phyloP scores from a whole-genome alignment of 1,140 invertebrate species.

The Cotesia vestalis region DNA sequence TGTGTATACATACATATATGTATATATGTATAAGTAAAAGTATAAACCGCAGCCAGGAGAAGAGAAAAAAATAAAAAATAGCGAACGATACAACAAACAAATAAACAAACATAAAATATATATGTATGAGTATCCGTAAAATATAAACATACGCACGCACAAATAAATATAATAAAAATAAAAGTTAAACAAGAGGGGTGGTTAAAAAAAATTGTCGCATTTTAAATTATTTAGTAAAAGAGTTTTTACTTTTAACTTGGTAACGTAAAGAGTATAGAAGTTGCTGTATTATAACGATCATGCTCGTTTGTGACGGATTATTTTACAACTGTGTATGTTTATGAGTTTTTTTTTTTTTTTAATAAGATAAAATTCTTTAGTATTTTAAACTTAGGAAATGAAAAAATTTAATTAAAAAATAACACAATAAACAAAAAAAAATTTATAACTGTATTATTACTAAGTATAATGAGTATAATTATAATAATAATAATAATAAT shows the following conservation, averaged over 20 bases:
- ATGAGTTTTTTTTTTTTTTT: neutral
- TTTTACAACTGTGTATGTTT: neutral
- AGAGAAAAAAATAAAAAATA: neutral
- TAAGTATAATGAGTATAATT: neutral
- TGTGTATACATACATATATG: slow-evolving; percentile 8
- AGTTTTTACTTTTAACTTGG: neutral
- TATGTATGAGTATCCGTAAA: neutral
- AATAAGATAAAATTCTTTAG: slow-evolving; percentile 10
- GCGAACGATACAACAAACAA: neutral
- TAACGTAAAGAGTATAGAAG: slow-evolving; percentile 13
- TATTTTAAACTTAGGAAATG: slow-evolving; percentile 11
- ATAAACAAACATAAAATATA: neutral
- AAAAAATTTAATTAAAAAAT: slow-evolving; percentile 8
- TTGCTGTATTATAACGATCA: slow-evolving; percentile 13
- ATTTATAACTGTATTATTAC: too few species aligned
- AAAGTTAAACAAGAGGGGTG: slow-evolving; percentile 13
- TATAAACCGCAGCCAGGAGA: neutral
- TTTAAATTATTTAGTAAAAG: slow-evolving; percentile 32
- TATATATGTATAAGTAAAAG: slow-evolving; percentile 20
- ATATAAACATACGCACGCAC: neutral
- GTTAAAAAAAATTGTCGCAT: slow-evolving; percentile 26
- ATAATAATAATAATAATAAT: neutral
- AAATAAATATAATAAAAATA: neutral
- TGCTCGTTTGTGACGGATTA: slow-evolving; percentile 25
- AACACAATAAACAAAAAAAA: neutral